A percentile compares a stretch with the other conserved stretches of the same genome.
Evolutionary conservation across 2,113 vertebrate genomes (phyloP).

Genomic region (Nothobranchius kuhntae): DNA sequence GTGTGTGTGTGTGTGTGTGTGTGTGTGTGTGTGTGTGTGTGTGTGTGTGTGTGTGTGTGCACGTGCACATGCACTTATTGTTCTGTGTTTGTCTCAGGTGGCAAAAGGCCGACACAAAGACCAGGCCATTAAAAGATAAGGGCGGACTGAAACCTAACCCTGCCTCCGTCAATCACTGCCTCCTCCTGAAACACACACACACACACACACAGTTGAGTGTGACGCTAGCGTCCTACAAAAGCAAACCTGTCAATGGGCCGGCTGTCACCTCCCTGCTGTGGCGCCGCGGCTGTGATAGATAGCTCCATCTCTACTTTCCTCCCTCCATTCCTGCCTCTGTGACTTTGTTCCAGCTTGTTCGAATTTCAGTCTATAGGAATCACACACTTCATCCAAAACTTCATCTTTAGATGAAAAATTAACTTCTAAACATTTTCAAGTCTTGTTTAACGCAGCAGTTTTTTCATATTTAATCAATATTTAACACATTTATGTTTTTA

Average conservation of each 20-base stretch:
- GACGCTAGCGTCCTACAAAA: constrained; percentile 69
- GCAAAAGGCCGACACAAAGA: constrained; percentile 72
- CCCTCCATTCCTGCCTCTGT: constrained; percentile 23
- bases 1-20: no score
- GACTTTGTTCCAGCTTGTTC: constrained; percentile 26
- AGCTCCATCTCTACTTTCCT: constrained; percentile 58
- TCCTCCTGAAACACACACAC: constrained; percentile 19
- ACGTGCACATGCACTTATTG: constrained; percentile 25
- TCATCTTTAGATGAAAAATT: no score
- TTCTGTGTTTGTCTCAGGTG: constrained; percentile 71
- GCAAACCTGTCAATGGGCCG: constrained; percentile 67
- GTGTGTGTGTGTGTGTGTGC: constrained; percentile 13
- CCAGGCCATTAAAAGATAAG: constrained; percentile 81
- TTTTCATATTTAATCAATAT: no score
- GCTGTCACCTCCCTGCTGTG: constrained; percentile 69
- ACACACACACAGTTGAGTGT: constrained; percentile 19
- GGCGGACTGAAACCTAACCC: constrained; percentile 75
- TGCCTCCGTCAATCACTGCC: constrained; percentile 43
- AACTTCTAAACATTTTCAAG: no score
- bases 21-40: no score
- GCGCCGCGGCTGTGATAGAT: constrained; percentile 70
- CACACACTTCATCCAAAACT: no score
- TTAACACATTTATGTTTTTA: no score
- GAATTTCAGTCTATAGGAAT: no score
- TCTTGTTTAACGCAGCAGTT: no score